Evolutionary conservation across 92 coral and sea anemone genomes (phyloP), one percentile per base, ranked within the genome.

Genomic region (Epizoanthus rinbou): DNA sequence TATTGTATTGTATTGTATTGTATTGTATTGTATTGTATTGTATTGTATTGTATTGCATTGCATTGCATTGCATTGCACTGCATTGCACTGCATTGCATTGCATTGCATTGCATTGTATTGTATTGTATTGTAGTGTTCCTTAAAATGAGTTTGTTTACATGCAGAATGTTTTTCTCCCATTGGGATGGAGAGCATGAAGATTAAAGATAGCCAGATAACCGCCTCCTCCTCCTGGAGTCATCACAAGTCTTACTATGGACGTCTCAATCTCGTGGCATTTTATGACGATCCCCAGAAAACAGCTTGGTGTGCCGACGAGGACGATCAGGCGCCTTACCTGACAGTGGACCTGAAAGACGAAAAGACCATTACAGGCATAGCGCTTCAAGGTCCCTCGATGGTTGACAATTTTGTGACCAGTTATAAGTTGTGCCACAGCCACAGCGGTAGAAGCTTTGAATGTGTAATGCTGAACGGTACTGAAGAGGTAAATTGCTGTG

Each of bases 251-350:
- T 94, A 79, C 84, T 97, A 97, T 82, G 97, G 88, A 28, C 97
- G 99, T 21, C 87, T 97, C 8, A 97, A 97, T 74, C 92, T 97
- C 2, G 92, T 97, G 23, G 92, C 98, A 10, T 97, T 97, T 87
- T 95, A 89, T 67, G 99, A 95, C 68, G 99, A 97, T 58, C 95
- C 94, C 10, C 88, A 93, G 65, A 85, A 93, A 53, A 97, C 97
- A 14, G 98, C 99, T 5, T 97, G 99, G 99, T 97, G 99, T 54
- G 95, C 98, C 5, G 98, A 90, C 71, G 88, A 88, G 57, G 98
- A 91, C 41, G 99, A 97, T 57, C 95, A 94, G 85, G 98, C 92
- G 19, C 99, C 99, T 0, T 97, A 94, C 74, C 81, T 97, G 15
- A 92, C 98, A 0, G 87, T 97, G 37, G 99, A 91, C 25, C 90